phyloP scores from a whole-genome alignment of 1,140 invertebrate genomes.

The Drosophila setifemur region DNA sequence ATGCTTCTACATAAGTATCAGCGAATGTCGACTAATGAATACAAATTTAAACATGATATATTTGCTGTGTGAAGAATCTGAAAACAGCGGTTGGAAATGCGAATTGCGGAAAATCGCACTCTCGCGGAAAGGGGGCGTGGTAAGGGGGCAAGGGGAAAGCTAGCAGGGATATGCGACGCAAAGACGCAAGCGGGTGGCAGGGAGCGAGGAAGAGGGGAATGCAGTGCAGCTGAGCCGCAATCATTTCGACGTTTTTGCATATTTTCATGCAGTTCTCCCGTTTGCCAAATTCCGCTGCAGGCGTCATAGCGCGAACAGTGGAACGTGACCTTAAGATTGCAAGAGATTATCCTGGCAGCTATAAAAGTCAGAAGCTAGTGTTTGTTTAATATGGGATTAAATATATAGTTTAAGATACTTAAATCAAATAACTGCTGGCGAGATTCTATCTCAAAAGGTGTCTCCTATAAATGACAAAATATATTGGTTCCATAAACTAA shows the following conservation, averaged over 20 bases:
- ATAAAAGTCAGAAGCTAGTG: no score
- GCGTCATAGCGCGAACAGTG: slow-evolving; percentile 48
- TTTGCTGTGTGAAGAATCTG: slow-evolving; percentile 4
- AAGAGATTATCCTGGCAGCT: no score
- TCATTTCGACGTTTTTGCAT: slow-evolving; percentile 78
- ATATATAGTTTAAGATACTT: no score
- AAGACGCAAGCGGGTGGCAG: background rate
- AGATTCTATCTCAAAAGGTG: no score
- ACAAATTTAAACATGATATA: background rate
- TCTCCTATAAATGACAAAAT: no score
- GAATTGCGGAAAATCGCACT: slow-evolving; percentile 19
- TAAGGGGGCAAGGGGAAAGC: background rate
- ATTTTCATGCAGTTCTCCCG: slow-evolving; percentile 75
- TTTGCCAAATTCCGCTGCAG: slow-evolving; percentile 64
- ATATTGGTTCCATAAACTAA: no score
- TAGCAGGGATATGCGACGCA: background rate
- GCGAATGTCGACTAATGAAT: no score
- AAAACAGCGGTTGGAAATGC: slow-evolving; percentile 3
- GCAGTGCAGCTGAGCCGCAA: slow-evolving; percentile 62
- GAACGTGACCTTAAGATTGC: background rate
- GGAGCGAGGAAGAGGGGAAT: slow-evolving; percentile 23
- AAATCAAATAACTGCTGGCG: no score
- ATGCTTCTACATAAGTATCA: no score
- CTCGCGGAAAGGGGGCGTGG: background rate
- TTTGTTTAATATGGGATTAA: no score